Conservation (phyloP, 2,888 invertebrate genomes). For the Cataglyphis livida region DNA sequence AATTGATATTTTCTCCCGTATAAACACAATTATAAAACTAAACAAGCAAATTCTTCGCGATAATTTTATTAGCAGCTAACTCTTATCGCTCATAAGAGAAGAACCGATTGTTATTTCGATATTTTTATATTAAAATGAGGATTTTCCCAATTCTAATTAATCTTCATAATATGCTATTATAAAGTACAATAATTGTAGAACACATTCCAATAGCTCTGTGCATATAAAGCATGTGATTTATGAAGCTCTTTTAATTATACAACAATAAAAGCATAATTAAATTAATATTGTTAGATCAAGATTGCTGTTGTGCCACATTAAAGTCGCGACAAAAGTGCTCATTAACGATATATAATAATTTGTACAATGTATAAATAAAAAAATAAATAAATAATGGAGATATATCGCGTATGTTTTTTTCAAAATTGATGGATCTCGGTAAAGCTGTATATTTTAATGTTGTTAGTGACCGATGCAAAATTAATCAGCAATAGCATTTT, state of each 20-base stretch:
- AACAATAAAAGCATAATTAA: constrained; percentile 35
- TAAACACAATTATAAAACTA: background rate
- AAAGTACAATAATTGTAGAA: background rate
- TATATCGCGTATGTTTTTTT: background rate
- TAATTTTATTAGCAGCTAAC: background rate
- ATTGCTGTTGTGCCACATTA: background rate
- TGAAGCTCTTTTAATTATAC: background rate
- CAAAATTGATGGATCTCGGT: background rate
- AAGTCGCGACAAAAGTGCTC: background rate
- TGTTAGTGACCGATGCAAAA: constrained; percentile 29
- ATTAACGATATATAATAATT: constrained; percentile 3
- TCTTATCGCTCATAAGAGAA: background rate
- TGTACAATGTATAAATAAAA: constrained; percentile 13
- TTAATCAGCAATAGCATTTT: constrained; percentile 33
- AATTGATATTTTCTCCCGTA: background rate
- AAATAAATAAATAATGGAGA: background rate
- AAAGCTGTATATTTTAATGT: constrained; percentile 11
- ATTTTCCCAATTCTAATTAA: background rate
- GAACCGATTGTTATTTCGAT: background rate
- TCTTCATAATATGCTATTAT: background rate
- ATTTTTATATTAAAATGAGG: background rate
- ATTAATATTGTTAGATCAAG: constrained; percentile 7
- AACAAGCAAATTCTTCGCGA: background rate
- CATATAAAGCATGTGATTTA: constrained; percentile 24
- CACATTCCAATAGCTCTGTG: constrained; percentile 1